A percentile compares a stretch with the other conserved stretches of the same genome.
These are phyloP conservation scores for Sebastes matsubarae DNA, from an alignment of 2,797 vertebrate genomes.

Conservation along the genomic window DNA sequence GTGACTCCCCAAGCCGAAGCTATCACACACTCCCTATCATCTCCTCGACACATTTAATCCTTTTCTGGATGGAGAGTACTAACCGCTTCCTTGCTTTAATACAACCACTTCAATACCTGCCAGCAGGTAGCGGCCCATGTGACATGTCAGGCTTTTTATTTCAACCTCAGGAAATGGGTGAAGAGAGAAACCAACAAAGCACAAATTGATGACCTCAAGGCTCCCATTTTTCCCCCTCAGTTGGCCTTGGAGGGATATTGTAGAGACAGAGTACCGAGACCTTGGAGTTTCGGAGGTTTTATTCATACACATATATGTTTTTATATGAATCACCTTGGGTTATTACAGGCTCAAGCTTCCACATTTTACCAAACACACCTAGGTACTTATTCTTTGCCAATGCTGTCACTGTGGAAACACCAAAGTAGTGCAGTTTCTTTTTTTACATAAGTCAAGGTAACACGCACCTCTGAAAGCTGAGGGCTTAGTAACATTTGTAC, in stretches of 20 bases:
- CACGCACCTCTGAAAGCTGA: neutral
- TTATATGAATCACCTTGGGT: neutral
- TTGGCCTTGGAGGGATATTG: conserved; percentile 18
- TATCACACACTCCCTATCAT: conserved; percentile 44
- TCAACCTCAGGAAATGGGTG: conserved; percentile 25
- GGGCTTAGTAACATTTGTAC: neutral
- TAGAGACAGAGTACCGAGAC: conserved; percentile 4
- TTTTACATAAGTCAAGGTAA: conserved; percentile 11
- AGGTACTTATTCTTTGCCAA: neutral
- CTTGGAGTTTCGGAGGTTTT: neutral
- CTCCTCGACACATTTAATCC: conserved; percentile 41
- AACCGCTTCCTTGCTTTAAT: conserved; percentile 36
- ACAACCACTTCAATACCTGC: conserved; percentile 36
- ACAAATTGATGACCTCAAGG: conserved; percentile 37
- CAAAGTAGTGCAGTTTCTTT: neutral
- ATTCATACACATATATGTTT: neutral
- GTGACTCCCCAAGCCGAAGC: conserved; percentile 30
- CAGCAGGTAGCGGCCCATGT: conserved; percentile 16
- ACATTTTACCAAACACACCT: neutral
- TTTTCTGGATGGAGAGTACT: conserved; percentile 45
- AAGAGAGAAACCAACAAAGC: conserved; percentile 21
- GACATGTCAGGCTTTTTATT: conserved; percentile 44
- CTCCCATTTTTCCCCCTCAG: neutral
- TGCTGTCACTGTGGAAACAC: neutral
- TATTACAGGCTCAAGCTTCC: neutral